These are phyloP conservation scores for Amazona finschi DNA, from an alignment of 2,797 vertebrate genomes.

Conservation along the genomic window DNA sequence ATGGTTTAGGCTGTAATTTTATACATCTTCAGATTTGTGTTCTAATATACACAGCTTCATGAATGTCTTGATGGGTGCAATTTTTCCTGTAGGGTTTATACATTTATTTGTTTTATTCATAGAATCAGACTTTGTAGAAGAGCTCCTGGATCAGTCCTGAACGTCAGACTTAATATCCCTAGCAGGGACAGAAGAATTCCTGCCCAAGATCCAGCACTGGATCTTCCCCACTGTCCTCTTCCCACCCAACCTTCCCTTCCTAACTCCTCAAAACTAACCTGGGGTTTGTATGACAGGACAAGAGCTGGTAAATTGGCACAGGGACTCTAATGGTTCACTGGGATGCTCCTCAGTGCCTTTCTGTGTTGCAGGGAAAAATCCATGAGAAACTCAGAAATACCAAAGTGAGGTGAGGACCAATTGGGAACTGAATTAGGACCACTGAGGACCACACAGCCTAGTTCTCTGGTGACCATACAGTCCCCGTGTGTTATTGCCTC, in stretches of 20 bases:
- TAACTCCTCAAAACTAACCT: background rate
- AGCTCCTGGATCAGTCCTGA: background rate
- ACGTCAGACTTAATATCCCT: background rate
- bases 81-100: constrained; percentile 26
- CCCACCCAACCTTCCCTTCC: background rate
- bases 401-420: background rate
- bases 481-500: background rate
- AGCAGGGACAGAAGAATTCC: background rate
- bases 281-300: background rate
- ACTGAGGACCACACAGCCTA: background rate
- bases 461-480: background rate
- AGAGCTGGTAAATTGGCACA: background rate
- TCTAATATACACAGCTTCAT: background rate
- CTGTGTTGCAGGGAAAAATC: background rate
- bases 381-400: background rate
- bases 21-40: background rate
- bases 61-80: constrained; percentile 5
- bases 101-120: constrained; percentile 4
- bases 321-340: background rate
- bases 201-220: background rate
- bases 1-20: constrained; percentile 40
- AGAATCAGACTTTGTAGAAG: background rate
- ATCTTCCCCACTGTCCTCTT: background rate
- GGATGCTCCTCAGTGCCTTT: background rate
- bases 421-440: background rate